These are phyloP conservation scores for Myotis daubentonii DNA, from an alignment of 2,797 vertebrate genomes.

Conservation along the genomic window DNA sequence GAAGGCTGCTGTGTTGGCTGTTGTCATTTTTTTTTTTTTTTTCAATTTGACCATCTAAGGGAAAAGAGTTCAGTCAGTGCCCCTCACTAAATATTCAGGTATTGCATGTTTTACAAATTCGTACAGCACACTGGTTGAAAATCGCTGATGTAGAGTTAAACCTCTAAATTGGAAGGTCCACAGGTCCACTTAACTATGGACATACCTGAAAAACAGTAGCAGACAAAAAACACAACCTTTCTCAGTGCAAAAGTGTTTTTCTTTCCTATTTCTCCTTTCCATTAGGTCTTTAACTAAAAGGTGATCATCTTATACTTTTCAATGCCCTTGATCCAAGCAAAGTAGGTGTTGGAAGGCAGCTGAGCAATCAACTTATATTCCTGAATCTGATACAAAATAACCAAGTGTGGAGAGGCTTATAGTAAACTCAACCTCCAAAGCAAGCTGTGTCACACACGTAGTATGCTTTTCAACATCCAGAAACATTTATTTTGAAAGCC, in stretches of 20 bases:
- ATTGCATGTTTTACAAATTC: not conserved
- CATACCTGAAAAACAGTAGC: constrained; percentile 48
- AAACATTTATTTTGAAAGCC: constrained; percentile 37
- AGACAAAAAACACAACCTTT: constrained; percentile 41
- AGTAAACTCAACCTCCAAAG: constrained; percentile 52
- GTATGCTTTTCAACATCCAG: constrained; percentile 39
- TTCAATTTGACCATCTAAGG: not conserved
- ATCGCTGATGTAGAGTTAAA: constrained; percentile 43
- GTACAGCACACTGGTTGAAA: not conserved
- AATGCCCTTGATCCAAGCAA: constrained; percentile 64
- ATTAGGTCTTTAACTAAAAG: constrained; percentile 53
- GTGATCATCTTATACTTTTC: constrained; percentile 44
- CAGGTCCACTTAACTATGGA: constrained; percentile 10
- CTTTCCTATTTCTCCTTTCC: not conserved
- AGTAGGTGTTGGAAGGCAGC: constrained; percentile 37
- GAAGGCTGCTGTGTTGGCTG: not conserved
- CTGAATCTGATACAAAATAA: constrained; percentile 64
- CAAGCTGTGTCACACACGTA: constrained; percentile 39
- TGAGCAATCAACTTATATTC: constrained; percentile 45
- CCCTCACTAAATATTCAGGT: not conserved
- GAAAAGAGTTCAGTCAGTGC: not conserved
- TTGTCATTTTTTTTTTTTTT: not conserved
- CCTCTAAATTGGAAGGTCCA: constrained; percentile 48
- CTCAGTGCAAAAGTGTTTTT: not conserved
- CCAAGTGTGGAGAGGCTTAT: not conserved